A percentile compares a stretch with the other conserved stretches of the same genome.
These are phyloP conservation scores for Liposcelis brunnea DNA, from an alignment of 2,888 invertebrate species.

Conservation along the genomic window DNA sequence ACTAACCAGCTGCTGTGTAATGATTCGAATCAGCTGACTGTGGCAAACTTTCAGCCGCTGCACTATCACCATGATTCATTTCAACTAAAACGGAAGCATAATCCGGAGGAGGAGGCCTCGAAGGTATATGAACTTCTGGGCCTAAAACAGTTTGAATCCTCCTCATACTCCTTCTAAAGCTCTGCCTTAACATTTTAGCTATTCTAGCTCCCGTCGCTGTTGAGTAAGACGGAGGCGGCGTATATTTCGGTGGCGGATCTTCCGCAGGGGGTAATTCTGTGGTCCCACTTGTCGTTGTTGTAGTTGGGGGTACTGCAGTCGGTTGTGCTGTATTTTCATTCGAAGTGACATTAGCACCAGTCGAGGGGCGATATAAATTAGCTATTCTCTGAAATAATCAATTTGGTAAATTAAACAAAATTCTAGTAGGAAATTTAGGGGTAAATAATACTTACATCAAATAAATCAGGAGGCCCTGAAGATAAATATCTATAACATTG, in stretches of 20 bases:
- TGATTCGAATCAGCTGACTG: conserved; percentile 12
- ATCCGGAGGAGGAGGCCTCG: conserved; percentile 37
- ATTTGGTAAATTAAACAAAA: background rate
- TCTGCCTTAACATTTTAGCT: conserved; percentile 55
- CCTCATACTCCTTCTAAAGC: conserved; percentile 60
- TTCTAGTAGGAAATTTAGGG: background rate
- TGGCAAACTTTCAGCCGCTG: conserved; percentile 16
- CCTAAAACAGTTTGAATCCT: conserved; percentile 29
- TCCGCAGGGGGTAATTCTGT: conserved; percentile 26
- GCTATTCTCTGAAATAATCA: background rate
- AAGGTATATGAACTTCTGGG: conserved; percentile 13
- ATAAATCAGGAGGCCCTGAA: conserved; percentile 67
- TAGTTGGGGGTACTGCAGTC: background rate
- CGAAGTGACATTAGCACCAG: background rate
- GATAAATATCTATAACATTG: conserved; percentile 62
- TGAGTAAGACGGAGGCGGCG: conserved; percentile 82
- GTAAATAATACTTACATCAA: conserved; percentile 46
- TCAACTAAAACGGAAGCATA: conserved; percentile 43
- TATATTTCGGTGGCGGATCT: conserved; percentile 84
- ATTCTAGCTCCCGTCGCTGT: conserved; percentile 77
- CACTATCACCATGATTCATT: conserved; percentile 30
- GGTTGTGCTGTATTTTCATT: background rate
- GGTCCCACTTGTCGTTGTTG: background rate
- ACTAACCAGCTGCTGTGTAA: conserved; percentile 7
- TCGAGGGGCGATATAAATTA: background rate